Base-by-base conservation (phyloP, 2,888 invertebrate genomes). In the Spialia ferax region DNA sequence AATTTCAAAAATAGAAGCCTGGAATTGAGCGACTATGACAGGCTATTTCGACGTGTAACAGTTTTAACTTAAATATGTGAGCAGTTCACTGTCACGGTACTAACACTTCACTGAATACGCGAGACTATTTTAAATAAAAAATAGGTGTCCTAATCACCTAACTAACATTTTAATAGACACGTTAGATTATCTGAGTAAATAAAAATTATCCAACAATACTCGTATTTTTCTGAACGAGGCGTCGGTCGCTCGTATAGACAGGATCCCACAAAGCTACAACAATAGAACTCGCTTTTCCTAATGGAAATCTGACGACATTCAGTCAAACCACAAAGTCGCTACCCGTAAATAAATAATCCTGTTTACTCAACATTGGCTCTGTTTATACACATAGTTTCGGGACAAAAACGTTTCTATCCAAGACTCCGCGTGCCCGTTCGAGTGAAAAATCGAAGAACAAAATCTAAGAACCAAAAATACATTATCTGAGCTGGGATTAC, bases 401-500 rank as follows among this genome's bases (percentile, higher is more conserved):
- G 13, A 65, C 59, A 59, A 65, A 65, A 59, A 59, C 38, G 65
- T 65, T 65, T 65, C 57, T 64, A 50, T 23, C 22, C 23, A 6
- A 50, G 48, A 8, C 48, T 48, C 20, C 38, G 38, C 6, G 10
- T 20, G 54, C 32, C 65, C 35, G 50, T 66, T 52, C 11, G 66
- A 66, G 59, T 66, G 66, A 66, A 66, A 65, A 66, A 65, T 60
- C 66, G 54, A 22, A 61, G 59, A 59, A 66, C 65, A 55, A 29
- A 23, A 52, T 23, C 23, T 52, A 23, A 54, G 67, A 60, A 66
- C 32, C 45, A 61, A 67, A 67, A 67, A 67, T 54, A 61, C 69
- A 69, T 56, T 61, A 57, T 55, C 56, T 69, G 54, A 35, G 69
- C 56, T 13, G 52, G 69, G 65, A 69, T 69, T 65, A 69, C 63